Percentiles rank a stretch among this genome's conserved stretches.
phyloP scores from a whole-genome alignment of 2,797 vertebrate genomes.

The Prionace glauca region DNA sequence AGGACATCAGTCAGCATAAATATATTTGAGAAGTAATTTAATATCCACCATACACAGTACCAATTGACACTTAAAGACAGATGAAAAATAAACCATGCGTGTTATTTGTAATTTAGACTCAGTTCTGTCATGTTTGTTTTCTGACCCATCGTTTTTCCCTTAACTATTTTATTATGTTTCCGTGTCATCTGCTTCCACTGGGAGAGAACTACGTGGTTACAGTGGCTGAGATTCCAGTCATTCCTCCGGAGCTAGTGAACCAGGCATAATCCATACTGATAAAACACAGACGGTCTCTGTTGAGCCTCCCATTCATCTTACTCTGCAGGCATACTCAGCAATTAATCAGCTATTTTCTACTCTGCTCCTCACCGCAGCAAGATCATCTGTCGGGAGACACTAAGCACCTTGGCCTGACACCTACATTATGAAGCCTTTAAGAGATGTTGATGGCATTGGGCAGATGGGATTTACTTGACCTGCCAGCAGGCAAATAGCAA shows the following conservation, averaged over 20 bases:
- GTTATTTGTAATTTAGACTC: neutral
- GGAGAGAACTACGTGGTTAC: neutral
- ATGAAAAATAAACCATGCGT: neutral
- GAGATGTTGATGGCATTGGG: conserved; percentile 33
- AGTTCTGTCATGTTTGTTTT: neutral
- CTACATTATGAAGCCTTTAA: conserved; percentile 30
- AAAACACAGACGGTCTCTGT: conserved; percentile 41
- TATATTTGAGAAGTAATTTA: neutral
- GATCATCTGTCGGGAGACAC: conserved; percentile 34
- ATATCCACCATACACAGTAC: neutral
- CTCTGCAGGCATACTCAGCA: conserved; percentile 39
- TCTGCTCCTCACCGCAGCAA: conserved; percentile 37
- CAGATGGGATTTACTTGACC: conserved; percentile 24
- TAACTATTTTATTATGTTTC: neutral
- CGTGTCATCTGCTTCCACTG: neutral
- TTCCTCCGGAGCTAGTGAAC: conserved; percentile 37
- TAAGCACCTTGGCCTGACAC: conserved; percentile 1
- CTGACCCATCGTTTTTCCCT: neutral
- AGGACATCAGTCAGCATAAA: neutral
- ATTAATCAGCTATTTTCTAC: conserved; percentile 43
- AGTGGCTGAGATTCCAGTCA: neutral
- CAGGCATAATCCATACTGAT: conserved; percentile 43
- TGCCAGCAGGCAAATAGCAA: neutral
- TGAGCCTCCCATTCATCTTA: conserved; percentile 43
- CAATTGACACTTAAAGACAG: neutral